Percentiles rank a stretch among this genome's conserved stretches.
Conservation (phyloP, 2,797 vertebrate species). For the Dallia pectoralis region DNA sequence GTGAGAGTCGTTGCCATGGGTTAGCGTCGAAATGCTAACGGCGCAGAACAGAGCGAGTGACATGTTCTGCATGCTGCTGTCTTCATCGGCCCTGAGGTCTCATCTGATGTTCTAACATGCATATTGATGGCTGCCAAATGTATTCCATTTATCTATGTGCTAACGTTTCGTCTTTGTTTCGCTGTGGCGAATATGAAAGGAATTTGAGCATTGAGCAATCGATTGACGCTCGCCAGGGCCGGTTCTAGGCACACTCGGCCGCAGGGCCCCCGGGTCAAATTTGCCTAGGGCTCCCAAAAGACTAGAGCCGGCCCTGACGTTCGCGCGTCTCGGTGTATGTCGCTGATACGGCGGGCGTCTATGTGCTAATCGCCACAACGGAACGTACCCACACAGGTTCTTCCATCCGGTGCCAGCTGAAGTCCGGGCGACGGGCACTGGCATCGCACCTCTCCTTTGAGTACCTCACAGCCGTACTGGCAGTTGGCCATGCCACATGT, state of each 20-base stretch:
- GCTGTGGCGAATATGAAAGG: too few species aligned
- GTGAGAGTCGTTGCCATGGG: slow-evolving; percentile 21
- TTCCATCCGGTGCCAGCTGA: slow-evolving; percentile 88
- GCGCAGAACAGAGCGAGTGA: neutral
- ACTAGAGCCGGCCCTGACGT: too few species aligned
- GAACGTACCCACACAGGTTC: slow-evolving; percentile 92
- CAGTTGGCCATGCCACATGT: slow-evolving; percentile 96
- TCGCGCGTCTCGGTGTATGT: neutral
- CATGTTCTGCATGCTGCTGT: slow-evolving; percentile 30
- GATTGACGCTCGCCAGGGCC: neutral
- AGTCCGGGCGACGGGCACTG: slow-evolving; percentile 94
- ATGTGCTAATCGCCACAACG: slow-evolving; percentile 2
- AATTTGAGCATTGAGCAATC: neutral
- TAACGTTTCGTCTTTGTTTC: slow-evolving; percentile 39
- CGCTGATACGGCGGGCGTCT: too few species aligned
- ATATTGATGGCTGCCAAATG: slow-evolving; percentile 26
- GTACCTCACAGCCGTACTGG: slow-evolving; percentile 94
- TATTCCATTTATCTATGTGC: slow-evolving; percentile 28
- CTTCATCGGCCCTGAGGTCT: slow-evolving; percentile 5
- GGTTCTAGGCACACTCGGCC: too few species aligned
- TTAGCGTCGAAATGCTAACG: slow-evolving; percentile 5
- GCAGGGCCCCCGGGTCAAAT: too few species aligned
- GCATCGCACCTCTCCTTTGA: slow-evolving; percentile 92
- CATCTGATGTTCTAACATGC: slow-evolving; percentile 28
- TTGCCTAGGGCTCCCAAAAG: too few species aligned